phyloP scores from a whole-genome alignment of 1,140 invertebrate species.

The Plectrocnemia conspersa region DNA sequence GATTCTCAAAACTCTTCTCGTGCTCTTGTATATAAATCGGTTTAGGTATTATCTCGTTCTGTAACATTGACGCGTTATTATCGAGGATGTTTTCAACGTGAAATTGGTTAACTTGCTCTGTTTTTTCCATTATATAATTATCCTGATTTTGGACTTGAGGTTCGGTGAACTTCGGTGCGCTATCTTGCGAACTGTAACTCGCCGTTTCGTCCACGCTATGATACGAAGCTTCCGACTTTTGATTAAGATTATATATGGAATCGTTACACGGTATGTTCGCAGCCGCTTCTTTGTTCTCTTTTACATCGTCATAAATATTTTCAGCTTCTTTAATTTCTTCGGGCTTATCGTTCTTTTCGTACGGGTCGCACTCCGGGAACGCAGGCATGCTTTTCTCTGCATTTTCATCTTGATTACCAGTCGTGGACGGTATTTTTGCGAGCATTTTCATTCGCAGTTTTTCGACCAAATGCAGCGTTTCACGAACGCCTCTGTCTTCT shows the following conservation, averaged over 20 bases:
- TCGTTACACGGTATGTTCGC: neutral
- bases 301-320: slow-evolving; percentile 29
- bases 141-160: too few relatives aligned
- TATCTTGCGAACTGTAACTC: too few relatives aligned
- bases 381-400: slow-evolving; percentile 11
- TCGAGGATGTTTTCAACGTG: too few relatives aligned
- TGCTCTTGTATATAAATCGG: slow-evolving; percentile 4
- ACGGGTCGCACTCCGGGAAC: neutral
- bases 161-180: too few relatives aligned
- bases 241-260: neutral
- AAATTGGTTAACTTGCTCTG: too few relatives aligned
- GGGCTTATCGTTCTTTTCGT: neutral
- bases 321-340: slow-evolving; percentile 15
- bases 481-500: slow-evolving; percentile 57
- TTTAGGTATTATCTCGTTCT: neutral
- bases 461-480: slow-evolving; percentile 73
- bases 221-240: slow-evolving; percentile 1
- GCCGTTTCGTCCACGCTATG: too few relatives aligned
- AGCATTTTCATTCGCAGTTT: slow-evolving; percentile 60
- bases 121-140: too few relatives aligned
- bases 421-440: slow-evolving; percentile 23
- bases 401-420: slow-evolving; percentile 27
- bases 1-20: slow-evolving; percentile 8
- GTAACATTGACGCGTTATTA: slow-evolving; percentile 4
- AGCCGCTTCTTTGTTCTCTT: slow-evolving; percentile 42